Evolutionary conservation across 2,888 invertebrate species (phyloP).

Genomic region (Altica lythri): DNA sequence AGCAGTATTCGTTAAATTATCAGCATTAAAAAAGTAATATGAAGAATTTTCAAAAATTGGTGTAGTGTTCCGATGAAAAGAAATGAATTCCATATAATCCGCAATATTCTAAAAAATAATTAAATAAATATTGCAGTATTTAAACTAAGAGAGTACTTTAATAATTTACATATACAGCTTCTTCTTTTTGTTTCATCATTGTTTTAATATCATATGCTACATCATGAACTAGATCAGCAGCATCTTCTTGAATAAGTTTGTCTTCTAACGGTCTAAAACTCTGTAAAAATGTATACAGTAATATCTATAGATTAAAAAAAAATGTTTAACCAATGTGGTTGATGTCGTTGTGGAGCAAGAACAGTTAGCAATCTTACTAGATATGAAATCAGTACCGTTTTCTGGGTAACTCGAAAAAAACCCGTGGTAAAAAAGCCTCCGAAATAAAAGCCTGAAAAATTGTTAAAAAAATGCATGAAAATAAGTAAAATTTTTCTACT

Average conservation of each 20-base stretch:
- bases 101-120: slow-evolving; percentile 49
- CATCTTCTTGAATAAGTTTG: slow-evolving; percentile 50
- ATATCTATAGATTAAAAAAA: too few species aligned
- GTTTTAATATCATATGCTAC: slow-evolving; percentile 80
- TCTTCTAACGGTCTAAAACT: slow-evolving; percentile 45
- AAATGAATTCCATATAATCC: slow-evolving; percentile 51
- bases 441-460: too few species aligned
- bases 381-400: too few species aligned
- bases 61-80: slow-evolving; percentile 47
- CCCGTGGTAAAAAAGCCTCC: too few species aligned
- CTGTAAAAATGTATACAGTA: slow-evolving; percentile 38
- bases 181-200: slow-evolving; percentile 85
- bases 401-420: too few species aligned
- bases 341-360: too few species aligned
- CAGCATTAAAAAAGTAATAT: slow-evolving; percentile 72
- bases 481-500: slow-evolving; percentile 5
- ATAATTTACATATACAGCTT: slow-evolving; percentile 73
- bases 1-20: slow-evolving; percentile 63
- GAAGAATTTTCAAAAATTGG: slow-evolving; percentile 55
- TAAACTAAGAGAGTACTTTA: background rate
- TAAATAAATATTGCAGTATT: background rate
- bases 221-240: slow-evolving; percentile 74
- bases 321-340: too few species aligned
- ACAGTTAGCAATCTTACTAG: too few species aligned
- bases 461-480: too few species aligned